Percentiles rank a stretch among this genome's conserved stretches.
phyloP scores from a whole-genome alignment of 2,113 vertebrate species.

The Boulengeromyrus knoepffleri region DNA sequence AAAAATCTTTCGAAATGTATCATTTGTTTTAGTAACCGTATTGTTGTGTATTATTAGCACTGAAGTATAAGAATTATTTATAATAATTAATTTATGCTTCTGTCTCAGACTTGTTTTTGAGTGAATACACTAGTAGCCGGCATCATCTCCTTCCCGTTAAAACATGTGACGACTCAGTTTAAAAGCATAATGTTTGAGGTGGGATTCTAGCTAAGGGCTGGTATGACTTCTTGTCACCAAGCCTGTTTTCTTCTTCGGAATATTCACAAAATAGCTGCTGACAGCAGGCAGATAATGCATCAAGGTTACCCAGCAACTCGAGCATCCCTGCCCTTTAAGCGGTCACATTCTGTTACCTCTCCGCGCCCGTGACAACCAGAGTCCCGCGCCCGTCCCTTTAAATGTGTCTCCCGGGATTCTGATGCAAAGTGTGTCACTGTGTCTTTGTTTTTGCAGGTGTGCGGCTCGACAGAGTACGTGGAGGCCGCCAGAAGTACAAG shows the following conservation, averaged over 20 bases:
- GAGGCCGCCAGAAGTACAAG: constrained; percentile 98
- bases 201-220: constrained; percentile 27
- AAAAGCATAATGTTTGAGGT: constrained; percentile 27
- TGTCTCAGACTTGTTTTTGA: neutral
- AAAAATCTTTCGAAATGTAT: neutral
- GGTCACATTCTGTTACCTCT: constrained; percentile 12
- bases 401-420: neutral
- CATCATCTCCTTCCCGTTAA: neutral
- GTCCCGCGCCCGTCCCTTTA: neutral
- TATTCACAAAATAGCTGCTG: constrained; percentile 33
- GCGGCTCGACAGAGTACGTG: constrained; percentile 94
- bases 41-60: neutral
- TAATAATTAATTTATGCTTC: neutral
- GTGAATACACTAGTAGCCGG: neutral
- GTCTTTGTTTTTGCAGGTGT: constrained; percentile 67
- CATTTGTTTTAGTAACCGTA: neutral
- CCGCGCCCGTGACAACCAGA: neutral
- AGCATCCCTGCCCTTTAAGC: constrained; percentile 26
- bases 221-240: constrained; percentile 35
- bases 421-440: neutral
- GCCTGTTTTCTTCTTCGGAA: constrained; percentile 33
- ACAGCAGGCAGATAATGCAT: constrained; percentile 25
- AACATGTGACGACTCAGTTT: neutral
- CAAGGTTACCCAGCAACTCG: neutral
- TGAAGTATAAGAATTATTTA: neutral